Evolutionary conservation across 1,140 invertebrate genomes (phyloP), one percentile per base, ranked within the genome.

Genomic region (Epicauta chinensis): DNA sequence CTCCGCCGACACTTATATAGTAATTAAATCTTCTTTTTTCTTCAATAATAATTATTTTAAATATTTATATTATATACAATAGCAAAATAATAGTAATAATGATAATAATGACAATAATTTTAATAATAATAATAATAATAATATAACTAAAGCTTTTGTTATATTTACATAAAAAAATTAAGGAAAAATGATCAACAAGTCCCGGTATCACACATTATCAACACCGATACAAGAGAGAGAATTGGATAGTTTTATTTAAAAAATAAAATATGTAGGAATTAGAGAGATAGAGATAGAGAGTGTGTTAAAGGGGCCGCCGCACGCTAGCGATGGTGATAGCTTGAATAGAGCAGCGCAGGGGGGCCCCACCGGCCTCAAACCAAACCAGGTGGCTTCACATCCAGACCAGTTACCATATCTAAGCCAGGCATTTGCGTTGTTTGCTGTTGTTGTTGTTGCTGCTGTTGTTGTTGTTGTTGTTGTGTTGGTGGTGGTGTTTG

Each of bases 321-420:
- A 61, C 72, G 59, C 64, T 68, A 71, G 61, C 68, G 67, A 64
- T 63, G 73, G 11, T 23, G 23, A 65, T 75, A 75, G 68, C 73
- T 71, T 65, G 72, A 70, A 55, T 75, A 70, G 35, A 74, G 73
- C 69, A 68, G 65, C 61, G 69, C 61, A 61, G 75, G 74, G 23
- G 75, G 32, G 75, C 77, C 76, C 71, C 72, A 73, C 76, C 72
- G 72, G 68, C 73, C 75, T 79, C 77, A 79, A 74, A 78, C 77
- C 48, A 80, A 66, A 49, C 74, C 69, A n/a, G 74, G 75, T 10
- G 77, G 77, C 64, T 80, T 80, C 60, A 79, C 76, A 62, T 80
- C 78, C 52, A 79, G 60, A 23, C 69, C 69, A 39, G 71, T 64
- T 47, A 72, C 71, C 69, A 74, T 66, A 55, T 71, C 69, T 11